These are phyloP conservation scores for Spheniscus humboldti DNA, from an alignment of 2,797 vertebrate genomes.

Conservation along the genomic window DNA sequence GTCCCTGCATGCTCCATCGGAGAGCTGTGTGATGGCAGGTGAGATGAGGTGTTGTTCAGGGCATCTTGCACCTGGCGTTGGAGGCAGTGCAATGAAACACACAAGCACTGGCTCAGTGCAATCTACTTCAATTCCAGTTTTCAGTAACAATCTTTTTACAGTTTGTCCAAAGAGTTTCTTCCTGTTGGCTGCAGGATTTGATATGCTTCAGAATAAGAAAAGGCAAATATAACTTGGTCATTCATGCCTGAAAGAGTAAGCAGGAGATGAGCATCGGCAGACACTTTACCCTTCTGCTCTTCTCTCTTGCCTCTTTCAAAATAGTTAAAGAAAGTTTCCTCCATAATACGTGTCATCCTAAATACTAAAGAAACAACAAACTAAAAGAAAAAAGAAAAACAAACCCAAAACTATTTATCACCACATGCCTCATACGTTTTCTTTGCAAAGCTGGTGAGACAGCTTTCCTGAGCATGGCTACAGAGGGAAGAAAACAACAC, in stretches of 20 bases:
- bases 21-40: not conserved
- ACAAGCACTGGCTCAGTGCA: not conserved
- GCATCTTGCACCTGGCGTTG: no score
- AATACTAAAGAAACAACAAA: not conserved
- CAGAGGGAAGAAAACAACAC: not conserved
- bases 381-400: not conserved
- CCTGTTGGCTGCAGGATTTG: not conserved
- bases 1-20: not conserved
- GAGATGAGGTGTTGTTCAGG: no score
- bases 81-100: not conserved
- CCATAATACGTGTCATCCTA: not conserved
- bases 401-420: not conserved
- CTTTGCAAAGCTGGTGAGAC: not conserved
- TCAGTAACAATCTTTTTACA: not conserved
- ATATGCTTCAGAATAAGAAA: not conserved
- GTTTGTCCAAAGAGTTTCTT: not conserved
- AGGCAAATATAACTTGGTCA: not conserved
- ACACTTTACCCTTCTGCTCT: not conserved
- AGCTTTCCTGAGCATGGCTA: not conserved
- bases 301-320: not conserved
- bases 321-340: not conserved
- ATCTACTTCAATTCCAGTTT: not conserved
- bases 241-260: not conserved
- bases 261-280: not conserved
- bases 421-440: not conserved